Conservation (phyloP, 2,113 vertebrate genomes). For the Hemibagrus wyckioides region DNA sequence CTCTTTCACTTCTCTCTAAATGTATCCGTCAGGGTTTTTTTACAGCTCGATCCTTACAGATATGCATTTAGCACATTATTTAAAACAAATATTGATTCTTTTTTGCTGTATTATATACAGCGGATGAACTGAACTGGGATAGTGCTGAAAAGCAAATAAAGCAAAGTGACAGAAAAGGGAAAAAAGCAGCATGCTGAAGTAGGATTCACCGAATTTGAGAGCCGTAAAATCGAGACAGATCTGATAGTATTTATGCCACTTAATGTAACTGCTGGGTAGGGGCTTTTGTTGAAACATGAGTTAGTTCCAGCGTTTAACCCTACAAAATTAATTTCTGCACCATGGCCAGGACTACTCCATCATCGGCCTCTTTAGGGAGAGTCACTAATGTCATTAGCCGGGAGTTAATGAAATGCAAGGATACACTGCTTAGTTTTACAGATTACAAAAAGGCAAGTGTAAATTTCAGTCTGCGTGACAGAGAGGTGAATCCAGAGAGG, state of each 20-base stretch:
- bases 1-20: conserved; percentile 40
- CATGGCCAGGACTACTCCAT: conserved; percentile 92
- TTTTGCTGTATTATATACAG: conserved; percentile 2
- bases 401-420: conserved; percentile 99
- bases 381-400: conserved; percentile 98
- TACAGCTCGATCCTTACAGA: conserved; percentile 23
- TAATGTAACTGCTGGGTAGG: conserved; percentile 98
- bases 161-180: conserved; percentile 32
- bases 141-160: conserved; percentile 23
- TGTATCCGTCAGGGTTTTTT: conserved; percentile 27
- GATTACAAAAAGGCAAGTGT: conserved; percentile 95
- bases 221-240: conserved; percentile 87
- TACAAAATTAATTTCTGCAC: conserved; percentile 98
- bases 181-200: conserved; percentile 74
- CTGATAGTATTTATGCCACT: conserved; percentile 96
- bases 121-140: background rate
- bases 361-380: conserved; percentile 96
- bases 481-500: conserved; percentile 50
- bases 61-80: conserved; percentile 45
- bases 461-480: conserved; percentile 82
- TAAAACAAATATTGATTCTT: conserved; percentile 47
- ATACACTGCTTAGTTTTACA: conserved; percentile 98
- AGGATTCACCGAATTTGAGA: conserved; percentile 80
- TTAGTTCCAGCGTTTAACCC: conserved; percentile 99
- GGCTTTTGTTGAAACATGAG: conserved; percentile 98